Evolutionary conservation across 53 echinoderm and acorn worm genomes (phyloP).

Genomic region (Glandiceps talaboti): DNA sequence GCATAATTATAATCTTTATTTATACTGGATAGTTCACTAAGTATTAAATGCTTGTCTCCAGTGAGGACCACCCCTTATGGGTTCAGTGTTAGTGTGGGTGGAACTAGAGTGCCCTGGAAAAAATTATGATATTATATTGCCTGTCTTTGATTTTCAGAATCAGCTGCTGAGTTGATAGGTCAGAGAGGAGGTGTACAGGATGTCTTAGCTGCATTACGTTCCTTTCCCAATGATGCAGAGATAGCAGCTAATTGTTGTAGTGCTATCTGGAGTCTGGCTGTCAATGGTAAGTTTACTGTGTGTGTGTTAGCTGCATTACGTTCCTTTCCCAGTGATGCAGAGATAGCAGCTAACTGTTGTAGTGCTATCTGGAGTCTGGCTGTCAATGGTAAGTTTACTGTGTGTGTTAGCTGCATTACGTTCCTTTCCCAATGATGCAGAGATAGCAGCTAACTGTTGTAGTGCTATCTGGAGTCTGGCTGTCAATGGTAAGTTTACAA

Average conservation of each 20-base stretch:
- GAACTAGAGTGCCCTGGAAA: too few species aligned
- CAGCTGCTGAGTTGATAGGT: constrained; percentile 72
- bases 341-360: constrained; percentile 74
- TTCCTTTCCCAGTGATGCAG: constrained; percentile 63
- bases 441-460: constrained; percentile 74
- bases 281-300: constrained; percentile 72
- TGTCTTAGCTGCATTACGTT: constrained; percentile 66
- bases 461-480: constrained; percentile 96
- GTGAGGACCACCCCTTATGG: too few species aligned
- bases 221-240: constrained; percentile 67
- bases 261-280: constrained; percentile 95
- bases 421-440: constrained; percentile 60
- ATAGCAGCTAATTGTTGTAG: constrained; percentile 82
- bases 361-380: constrained; percentile 96
- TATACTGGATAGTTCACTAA: too few species aligned
- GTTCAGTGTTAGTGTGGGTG: too few species aligned
- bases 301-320: too few species aligned
- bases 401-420: constrained; percentile 73
- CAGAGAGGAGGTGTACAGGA: constrained; percentile 87
- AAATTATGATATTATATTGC: too few species aligned
- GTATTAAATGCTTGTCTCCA: too few species aligned
- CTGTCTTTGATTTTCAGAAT: constrained; percentile 51
- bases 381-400: constrained; percentile 83
- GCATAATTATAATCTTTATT: too few species aligned
- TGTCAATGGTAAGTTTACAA: constrained; percentile 63